Evolutionary conservation across 2,113 vertebrate genomes (phyloP).

Genomic region (Microtus montanus): DNA sequence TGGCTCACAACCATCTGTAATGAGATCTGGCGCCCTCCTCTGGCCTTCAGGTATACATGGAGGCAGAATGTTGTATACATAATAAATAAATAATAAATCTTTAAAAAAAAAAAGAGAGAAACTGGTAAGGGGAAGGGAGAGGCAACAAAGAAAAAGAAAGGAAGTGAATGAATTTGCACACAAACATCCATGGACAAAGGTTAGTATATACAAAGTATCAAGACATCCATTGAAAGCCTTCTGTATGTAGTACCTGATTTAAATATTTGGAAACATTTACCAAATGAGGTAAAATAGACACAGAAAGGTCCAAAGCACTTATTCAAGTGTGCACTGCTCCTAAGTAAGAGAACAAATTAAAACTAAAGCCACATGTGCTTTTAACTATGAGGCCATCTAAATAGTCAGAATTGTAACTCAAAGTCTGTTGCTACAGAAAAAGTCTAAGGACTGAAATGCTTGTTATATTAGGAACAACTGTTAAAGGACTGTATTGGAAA

Average conservation of each 20-base stretch:
- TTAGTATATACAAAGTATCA: not conserved
- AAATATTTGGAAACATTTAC: conserved; percentile 50
- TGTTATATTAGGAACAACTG: conserved; percentile 11
- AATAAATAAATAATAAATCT: too few relatives aligned
- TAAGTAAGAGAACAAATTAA: not conserved
- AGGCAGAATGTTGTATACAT: too few relatives aligned
- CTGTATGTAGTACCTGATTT: not conserved
- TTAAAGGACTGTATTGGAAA: conserved; percentile 23
- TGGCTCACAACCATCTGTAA: too few relatives aligned
- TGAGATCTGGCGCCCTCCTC: too few relatives aligned
- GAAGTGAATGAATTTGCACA: not conserved
- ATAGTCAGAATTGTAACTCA: not conserved
- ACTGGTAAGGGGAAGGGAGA: not conserved
- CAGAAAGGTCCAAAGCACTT: conserved; percentile 22
- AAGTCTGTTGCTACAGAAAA: not conserved
- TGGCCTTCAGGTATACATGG: too few relatives aligned
- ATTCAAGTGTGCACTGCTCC: not conserved
- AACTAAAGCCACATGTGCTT: conserved; percentile 12
- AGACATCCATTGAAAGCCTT: not conserved
- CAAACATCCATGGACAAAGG: not conserved
- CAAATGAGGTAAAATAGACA: not conserved
- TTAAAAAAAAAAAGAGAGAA: not conserved
- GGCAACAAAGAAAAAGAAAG: not conserved
- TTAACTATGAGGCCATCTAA: conserved; percentile 11
- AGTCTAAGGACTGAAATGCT: not conserved